phyloP scores from a whole-genome alignment of 2,113 vertebrate species.

The Pitta sordida region DNA sequence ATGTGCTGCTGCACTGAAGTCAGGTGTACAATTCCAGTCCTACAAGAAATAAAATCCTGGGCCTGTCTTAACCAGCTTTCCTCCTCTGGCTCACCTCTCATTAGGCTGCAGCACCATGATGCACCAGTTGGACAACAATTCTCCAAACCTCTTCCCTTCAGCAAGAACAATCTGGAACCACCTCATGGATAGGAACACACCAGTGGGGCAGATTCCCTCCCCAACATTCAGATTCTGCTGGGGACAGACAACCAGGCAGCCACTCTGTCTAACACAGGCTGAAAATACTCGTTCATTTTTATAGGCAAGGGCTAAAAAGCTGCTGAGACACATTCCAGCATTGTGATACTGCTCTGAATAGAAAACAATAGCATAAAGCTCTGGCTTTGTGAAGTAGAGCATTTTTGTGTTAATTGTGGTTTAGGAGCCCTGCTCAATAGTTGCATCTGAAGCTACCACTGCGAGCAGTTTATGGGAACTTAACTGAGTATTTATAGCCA shows the following conservation, averaged over 20 bases:
- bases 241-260: not conserved
- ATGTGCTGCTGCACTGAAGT: not conserved
- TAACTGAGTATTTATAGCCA: conserved; percentile 45
- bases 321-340: not conserved
- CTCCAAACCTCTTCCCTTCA: not conserved
- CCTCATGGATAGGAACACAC: not conserved
- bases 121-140: not conserved
- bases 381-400: not conserved
- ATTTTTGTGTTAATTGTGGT: conserved; percentile 6
- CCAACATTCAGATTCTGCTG: not conserved
- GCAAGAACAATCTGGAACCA: not conserved
- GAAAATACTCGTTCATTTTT: not conserved
- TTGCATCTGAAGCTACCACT: not conserved
- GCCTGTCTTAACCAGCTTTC: not conserved
- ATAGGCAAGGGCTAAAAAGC: not conserved
- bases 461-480: conserved; percentile 5
- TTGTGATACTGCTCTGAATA: not conserved
- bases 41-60: not conserved
- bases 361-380: not conserved
- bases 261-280: not conserved
- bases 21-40: not conserved
- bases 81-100: not conserved
- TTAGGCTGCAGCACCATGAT: not conserved
- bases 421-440: not conserved
- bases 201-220: not conserved